Base-by-base conservation (phyloP, 1,140 invertebrate species). In the Sitophilus oryzae region DNA sequence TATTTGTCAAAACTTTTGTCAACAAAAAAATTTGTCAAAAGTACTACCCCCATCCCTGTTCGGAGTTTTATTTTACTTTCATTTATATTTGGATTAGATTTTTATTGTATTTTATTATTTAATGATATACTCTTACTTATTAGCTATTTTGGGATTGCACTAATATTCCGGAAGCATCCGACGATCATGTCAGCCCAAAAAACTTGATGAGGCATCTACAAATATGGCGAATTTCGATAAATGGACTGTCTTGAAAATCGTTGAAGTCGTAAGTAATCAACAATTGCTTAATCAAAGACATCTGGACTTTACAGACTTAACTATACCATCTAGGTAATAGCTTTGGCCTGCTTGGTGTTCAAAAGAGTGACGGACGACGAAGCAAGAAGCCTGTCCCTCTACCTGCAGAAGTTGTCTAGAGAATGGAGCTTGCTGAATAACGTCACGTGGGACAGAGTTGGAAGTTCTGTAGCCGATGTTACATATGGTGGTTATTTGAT, bases 401-500 rank as follows among this genome's bases (percentile, higher is more conserved):
- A 81, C 52, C 72, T 85, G 38, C 79, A 86, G 68, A 86, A 85
- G 72, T 68, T 83, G 20, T 86, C 83, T 19, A 72, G 80, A 46
- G 84, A 87, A 71, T 87, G 85, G 85, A 82, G 82, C n/a, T 74
- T 85, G 3, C 69, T 86, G 41, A 84, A 79, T 52, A 86, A 83
- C 51, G 77, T 86, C 23, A 85, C 84, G 0, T 85, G 84, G 82
- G 82, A 79, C 60, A 73, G 74, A 34, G 71, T 79, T 5, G 80
- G 79, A 1, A 75, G 79, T 6, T 71, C 79, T 0, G 80, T 82
- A 48, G 80, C 78, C n/a, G 80, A 82, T 56, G 80, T 77, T 51
- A 77, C 74, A 61, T 85, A 78, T 73, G 83, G 82, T 71, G 77
- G 83, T 62, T 88, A 85, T 71, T 70, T 83, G 61, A 83, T 88